Base-by-base conservation (phyloP, 2,888 invertebrate genomes). In the Apodemia duryi region DNA sequence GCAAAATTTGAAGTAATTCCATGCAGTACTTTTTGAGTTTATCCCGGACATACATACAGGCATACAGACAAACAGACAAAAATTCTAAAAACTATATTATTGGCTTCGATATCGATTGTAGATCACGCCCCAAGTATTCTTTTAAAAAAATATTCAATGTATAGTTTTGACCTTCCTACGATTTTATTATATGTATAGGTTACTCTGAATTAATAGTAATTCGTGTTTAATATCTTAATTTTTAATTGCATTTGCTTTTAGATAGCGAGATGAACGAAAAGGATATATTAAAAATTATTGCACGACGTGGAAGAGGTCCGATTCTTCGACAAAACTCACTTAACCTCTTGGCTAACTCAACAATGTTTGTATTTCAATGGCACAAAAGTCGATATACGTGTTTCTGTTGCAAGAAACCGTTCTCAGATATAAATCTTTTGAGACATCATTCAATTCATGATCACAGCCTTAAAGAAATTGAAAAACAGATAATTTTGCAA, bases 291-390 rank as follows among this genome's bases (percentile, higher is more conserved):
- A 85, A 80, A 72, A 76, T 83, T 43, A 65, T 72, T 0, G 85
- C 85, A 6, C 69, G 80, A 0, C 83, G 90, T 0, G 85, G 86
- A 13, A 75, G 74, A 32, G 85, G 82, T 0, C 83, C 84, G 0
- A 71, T 85, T 13, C 66, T 88, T 0, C 69, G 90, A 29, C 81
- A 85, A 28, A 87, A 86, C 68, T 85, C 91, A 0, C 65, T 91
- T 1, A 96, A 96, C 80, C 94, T 91, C 0, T 74, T 91, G 0
- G 78, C 77, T 0, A 82, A 87, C 66, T 89, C 89, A 0, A 87
- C 85, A 0, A 74, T 86, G 41, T 83, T 86, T 64, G 82, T 86
- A 0, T 91, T 91, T 54, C 89, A 89, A 69, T 91, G 86, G 86
- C 82, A 89, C 68, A 86, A 84, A 43, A 88, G 90, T 54, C 70